Evolutionary conservation across 1,140 invertebrate genomes (phyloP).

Genomic region (Dreissena polymorpha): DNA sequence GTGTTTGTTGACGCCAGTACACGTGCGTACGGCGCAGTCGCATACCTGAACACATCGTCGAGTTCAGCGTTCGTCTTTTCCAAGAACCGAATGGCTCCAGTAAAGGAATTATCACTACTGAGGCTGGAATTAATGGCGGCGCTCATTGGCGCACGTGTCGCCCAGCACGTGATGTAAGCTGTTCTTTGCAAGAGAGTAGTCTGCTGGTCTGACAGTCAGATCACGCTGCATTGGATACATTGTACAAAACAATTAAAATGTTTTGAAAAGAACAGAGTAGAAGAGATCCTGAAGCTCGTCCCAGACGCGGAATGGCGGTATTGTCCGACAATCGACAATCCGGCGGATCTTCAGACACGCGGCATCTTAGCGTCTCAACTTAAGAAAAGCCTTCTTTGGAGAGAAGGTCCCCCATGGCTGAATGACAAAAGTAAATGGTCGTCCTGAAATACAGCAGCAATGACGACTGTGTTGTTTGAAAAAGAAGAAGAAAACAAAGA

Average conservation of each 20-base stretch:
- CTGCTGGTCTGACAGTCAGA: constrained; percentile 20
- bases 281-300: not conserved
- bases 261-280: not conserved
- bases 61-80: constrained; percentile 1
- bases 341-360: not conserved
- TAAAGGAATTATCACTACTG: constrained; percentile 15
- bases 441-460: not conserved
- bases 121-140: constrained; percentile 14
- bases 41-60: not conserved
- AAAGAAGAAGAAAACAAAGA: too few relatives aligned
- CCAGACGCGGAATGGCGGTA: not conserved
- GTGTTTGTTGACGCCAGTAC: constrained; percentile 15
- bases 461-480: too few relatives aligned
- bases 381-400: not conserved
- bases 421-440: not conserved
- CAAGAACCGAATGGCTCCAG: constrained; percentile 13
- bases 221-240: not conserved
- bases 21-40: not conserved
- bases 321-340: constrained; percentile 4
- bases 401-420: constrained; percentile 1
- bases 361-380: constrained; percentile 1
- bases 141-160: not conserved
- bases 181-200: not conserved
- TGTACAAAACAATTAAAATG: not conserved
- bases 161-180: not conserved